Percentiles rank a stretch among this genome's conserved stretches.
These are phyloP conservation scores for Glaucidium brasilianum DNA, from an alignment of 2,113 vertebrate species.

Conservation along the genomic window DNA sequence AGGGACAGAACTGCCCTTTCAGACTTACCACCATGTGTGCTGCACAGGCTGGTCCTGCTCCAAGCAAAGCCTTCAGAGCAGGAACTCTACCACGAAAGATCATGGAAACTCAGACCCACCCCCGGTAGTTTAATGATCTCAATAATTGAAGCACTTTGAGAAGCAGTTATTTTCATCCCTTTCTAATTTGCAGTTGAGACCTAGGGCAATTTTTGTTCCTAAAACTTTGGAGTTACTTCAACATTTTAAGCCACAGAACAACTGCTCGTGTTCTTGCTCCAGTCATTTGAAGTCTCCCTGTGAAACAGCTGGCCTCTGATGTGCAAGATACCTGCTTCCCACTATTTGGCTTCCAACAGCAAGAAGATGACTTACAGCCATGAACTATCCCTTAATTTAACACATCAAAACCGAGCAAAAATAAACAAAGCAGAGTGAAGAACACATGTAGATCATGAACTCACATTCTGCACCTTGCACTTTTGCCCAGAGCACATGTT, in stretches of 20 bases:
- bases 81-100: neutral
- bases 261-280: neutral
- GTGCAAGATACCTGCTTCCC: conserved; percentile 58
- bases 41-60: neutral
- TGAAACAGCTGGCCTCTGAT: conserved; percentile 68
- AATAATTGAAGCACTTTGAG: neutral
- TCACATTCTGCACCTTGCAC: conserved; percentile 57
- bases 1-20: neutral
- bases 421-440: conserved; percentile 59
- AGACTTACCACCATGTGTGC: neutral
- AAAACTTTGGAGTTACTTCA: conserved; percentile 19
- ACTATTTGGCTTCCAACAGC: conserved; percentile 54
- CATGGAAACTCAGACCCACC: neutral
- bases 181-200: conserved; percentile 30
- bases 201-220: conserved; percentile 18
- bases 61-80: neutral
- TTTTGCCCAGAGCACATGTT: conserved; percentile 58
- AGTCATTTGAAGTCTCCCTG: conserved; percentile 29
- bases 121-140: neutral
- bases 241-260: neutral
- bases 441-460: conserved; percentile 59
- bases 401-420: conserved; percentile 55
- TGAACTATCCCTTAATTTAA: conserved; percentile 69
- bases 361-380: conserved; percentile 50
- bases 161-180: neutral